Base-by-base conservation (phyloP, 1,140 invertebrate species). In the Venturia canescens region DNA sequence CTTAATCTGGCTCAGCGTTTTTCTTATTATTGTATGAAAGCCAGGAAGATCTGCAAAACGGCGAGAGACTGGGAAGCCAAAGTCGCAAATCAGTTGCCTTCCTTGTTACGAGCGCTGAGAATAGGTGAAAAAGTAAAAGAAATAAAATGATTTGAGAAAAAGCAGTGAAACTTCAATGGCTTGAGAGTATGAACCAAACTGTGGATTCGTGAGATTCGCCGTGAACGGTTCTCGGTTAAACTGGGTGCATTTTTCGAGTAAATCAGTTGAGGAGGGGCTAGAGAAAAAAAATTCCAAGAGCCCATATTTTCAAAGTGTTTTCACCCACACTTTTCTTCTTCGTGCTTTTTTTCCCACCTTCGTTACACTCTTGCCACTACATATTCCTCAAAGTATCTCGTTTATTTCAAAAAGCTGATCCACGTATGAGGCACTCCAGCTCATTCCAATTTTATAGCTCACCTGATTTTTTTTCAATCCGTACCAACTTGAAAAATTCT, bases 181-280 rank as follows among this genome's bases (percentile, higher is more conserved):
- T 3, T 48, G n/a, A 44, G 70, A 44, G 48, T 26, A 44, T 13
- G 48, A n/a, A 23, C 38, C 74, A 53, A 53, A 50, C 53, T 76
- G 74, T 53, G 63, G 60, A 76, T 76, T 53, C 57, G 29, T 29
- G 23, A 50, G 48, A 76, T 9, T 26, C 21, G 26, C 74, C 18
- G 74, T 60, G 31, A 76, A 76, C 53, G 50, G 63, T 76, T 29
- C 74, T 16, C 26, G 31, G 74, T 76, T 76, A 69, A 11, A 69
- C 66, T 69, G 21, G 66, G 66, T 6, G 21, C 50, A 53, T 60
- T 34, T 76, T 76, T 26, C 74, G 63, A 76, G 50, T n/a, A 18
- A 76, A 60, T 57, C 27, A 69, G 66, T 21, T 29, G 5, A 69
- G 29, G n/a, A 16, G 31, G 29, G n/a, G 66, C 15, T 27, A 18